Percentiles rank a stretch among this genome's conserved stretches.
phyloP scores from a whole-genome alignment of 1,140 invertebrate species.

The Aphelenchoides besseyi region DNA sequence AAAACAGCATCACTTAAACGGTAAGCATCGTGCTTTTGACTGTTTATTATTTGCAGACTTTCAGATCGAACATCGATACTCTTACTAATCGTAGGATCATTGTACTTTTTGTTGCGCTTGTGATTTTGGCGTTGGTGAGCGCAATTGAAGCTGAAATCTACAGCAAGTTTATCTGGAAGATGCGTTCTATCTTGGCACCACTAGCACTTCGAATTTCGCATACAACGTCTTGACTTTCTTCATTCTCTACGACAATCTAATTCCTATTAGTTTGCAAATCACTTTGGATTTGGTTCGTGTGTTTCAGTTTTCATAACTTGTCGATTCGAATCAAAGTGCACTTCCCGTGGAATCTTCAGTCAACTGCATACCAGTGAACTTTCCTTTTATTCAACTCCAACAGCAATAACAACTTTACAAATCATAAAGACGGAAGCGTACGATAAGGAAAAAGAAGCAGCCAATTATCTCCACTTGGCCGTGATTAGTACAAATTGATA shows the following conservation, averaged over 20 bases:
- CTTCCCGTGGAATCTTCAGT: no score
- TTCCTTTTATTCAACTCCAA: no score
- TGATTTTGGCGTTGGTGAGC: constrained; percentile 82
- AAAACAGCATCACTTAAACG: constrained; percentile 58
- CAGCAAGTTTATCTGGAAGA: constrained; percentile 62
- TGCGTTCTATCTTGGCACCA: constrained; percentile 66
- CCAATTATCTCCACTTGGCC: no score
- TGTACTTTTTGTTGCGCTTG: constrained; percentile 84
- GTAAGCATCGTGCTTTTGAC: constrained; percentile 31
- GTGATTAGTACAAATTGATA: no score
- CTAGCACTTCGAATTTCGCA: constrained; percentile 76
- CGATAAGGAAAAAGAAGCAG: no score
- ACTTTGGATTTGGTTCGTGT: constrained; percentile 95
- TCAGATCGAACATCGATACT: constrained; percentile 56
- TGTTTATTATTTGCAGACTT: constrained; percentile 22
- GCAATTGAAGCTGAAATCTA: constrained; percentile 82
- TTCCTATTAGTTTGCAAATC: constrained; percentile 97
- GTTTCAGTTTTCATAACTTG: no score
- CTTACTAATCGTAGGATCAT: constrained; percentile 70
- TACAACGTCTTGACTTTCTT: constrained; percentile 97
- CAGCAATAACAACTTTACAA: no score
- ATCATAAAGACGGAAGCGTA: no score
- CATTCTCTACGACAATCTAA: constrained; percentile 98
- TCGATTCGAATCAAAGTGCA: no score
- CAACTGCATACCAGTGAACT: no score